phyloP scores from a whole-genome alignment of 2,797 vertebrate species.

The Chelon auratus region DNA sequence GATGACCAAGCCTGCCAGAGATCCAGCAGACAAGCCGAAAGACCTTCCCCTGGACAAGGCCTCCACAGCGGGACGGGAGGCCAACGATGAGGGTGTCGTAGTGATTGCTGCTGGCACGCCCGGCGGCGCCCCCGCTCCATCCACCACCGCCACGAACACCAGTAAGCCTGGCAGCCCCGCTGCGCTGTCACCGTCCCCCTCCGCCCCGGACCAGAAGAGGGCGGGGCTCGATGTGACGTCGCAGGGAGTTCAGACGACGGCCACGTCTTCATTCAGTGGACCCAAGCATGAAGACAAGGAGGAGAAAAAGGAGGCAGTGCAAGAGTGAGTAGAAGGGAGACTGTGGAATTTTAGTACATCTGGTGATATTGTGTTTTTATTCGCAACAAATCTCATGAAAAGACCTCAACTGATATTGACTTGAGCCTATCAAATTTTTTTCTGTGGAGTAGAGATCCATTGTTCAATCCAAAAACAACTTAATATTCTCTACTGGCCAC shows the following conservation, averaged over 20 bases:
- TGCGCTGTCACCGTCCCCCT: conserved; percentile 87
- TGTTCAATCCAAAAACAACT: not conserved
- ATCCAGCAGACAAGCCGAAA: conserved; percentile 91
- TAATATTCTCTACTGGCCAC: too few relatives aligned
- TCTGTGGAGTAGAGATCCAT: not conserved
- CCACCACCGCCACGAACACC: conserved; percentile 55
- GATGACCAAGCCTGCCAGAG: conserved; percentile 90
- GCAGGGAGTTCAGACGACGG: conserved; percentile 94
- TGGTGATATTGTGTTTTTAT: not conserved
- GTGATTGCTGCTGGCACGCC: conserved; percentile 50
- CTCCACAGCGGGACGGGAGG: conserved; percentile 71
- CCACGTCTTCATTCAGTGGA: conserved; percentile 85
- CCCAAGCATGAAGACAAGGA: conserved; percentile 94
- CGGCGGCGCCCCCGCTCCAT: conserved; percentile 44
- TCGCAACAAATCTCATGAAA: not conserved
- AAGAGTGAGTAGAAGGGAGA: conserved; percentile 89
- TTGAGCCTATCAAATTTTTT: not conserved
- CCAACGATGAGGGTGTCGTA: conserved; percentile 56
- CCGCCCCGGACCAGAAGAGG: conserved; percentile 89
- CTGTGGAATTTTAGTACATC: not conserved
- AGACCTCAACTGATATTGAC: not conserved
- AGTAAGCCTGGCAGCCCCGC: conserved; percentile 93
- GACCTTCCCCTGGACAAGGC: conserved; percentile 91
- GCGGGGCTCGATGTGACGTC: conserved; percentile 93
- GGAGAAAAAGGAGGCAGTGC: conserved; percentile 92